These are phyloP conservation scores for Physella acuta DNA, from an alignment of 1,140 invertebrate species.

Conservation along the genomic window DNA sequence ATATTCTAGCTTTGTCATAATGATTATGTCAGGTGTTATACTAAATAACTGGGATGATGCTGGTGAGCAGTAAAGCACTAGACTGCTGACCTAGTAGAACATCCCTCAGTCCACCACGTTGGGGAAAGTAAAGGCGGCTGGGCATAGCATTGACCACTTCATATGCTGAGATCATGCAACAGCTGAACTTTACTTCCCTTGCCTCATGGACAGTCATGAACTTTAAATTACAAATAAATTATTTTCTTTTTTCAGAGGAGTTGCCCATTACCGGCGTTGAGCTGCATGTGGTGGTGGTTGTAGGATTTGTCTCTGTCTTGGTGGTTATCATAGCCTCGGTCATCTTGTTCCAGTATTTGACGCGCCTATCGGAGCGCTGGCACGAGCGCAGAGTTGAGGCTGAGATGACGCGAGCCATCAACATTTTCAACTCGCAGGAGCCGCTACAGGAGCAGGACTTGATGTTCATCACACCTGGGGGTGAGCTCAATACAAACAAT, in stretches of 20 bases:
- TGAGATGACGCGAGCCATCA: constrained; percentile 29
- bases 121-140: too few species aligned
- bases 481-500: not conserved
- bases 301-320: constrained; percentile 19
- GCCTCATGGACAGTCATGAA: not conserved
- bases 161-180: too few species aligned
- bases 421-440: constrained; percentile 31
- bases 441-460: constrained; percentile 17
- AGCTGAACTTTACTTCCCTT: too few species aligned
- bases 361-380: constrained; percentile 1
- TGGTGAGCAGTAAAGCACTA: not conserved
- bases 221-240: not conserved
- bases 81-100: not conserved
- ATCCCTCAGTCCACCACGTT: not conserved
- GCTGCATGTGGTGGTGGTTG: constrained; percentile 24
- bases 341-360: constrained; percentile 26
- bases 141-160: too few species aligned
- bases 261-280: constrained; percentile 20
- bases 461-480: constrained; percentile 9
- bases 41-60: not conserved
- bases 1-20: too few species aligned
- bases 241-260: constrained; percentile 17
- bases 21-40: not conserved
- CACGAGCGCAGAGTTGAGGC: constrained; percentile 25
- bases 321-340: constrained; percentile 14